Conservation (phyloP, 2,888 invertebrate species). For the Patella depressa region DNA sequence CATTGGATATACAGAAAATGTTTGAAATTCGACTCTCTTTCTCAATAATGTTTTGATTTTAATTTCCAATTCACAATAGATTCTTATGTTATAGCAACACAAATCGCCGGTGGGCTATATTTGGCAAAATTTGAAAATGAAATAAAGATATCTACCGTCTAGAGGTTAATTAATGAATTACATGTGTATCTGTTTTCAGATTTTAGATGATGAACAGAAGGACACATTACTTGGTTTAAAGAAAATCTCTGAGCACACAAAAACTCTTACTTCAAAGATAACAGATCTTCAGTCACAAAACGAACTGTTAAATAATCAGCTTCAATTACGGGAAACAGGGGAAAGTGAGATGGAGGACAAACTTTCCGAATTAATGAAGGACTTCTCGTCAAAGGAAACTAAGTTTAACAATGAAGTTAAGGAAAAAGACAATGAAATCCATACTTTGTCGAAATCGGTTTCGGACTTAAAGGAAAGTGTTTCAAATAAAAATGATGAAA, state of each 20-base stretch:
- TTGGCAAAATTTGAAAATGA: too few relatives aligned
- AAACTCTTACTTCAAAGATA: conserved; percentile 19
- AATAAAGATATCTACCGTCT: too few relatives aligned
- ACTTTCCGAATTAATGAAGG: neutral
- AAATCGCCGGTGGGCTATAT: too few relatives aligned
- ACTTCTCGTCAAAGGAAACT: conserved; percentile 17
- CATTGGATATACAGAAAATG: too few relatives aligned
- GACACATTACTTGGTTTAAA: conserved; percentile 25
- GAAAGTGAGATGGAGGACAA: conserved; percentile 20
- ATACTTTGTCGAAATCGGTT: neutral
- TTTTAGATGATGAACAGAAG: conserved; percentile 32
- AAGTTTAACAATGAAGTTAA: conserved; percentile 20
- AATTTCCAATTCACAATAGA: too few relatives aligned
- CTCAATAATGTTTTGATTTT: too few relatives aligned
- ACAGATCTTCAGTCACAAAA: conserved; percentile 23
- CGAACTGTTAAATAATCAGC: conserved; percentile 23
- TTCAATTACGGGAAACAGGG: conserved; percentile 25
- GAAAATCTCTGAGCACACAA: conserved; percentile 24
- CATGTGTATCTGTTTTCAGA: conserved; percentile 19
- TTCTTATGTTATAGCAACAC: too few relatives aligned
- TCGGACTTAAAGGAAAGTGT: conserved; percentile 19
- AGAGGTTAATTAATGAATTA: neutral
- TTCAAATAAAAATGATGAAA: conserved; percentile 25
- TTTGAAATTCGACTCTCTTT: too few relatives aligned
- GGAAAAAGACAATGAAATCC: conserved; percentile 22